Conservation (phyloP, 2,888 invertebrate species). For the Sesia apiformis region DNA sequence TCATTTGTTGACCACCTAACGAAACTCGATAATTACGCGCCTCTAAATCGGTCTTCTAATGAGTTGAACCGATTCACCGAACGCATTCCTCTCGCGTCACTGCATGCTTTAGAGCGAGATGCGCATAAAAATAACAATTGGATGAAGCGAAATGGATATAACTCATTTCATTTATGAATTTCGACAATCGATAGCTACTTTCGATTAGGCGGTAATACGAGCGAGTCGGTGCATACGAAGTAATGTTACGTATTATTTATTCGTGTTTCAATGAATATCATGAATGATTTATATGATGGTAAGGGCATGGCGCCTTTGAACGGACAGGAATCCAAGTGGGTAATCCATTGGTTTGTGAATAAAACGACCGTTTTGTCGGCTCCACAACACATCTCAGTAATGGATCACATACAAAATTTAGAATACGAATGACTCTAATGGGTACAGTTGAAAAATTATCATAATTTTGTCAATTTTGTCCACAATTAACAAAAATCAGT, state of each 20-base stretch:
- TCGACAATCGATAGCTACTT: neutral
- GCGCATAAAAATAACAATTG: neutral
- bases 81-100: neutral
- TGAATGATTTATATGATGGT: too few relatives aligned
- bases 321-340: too few relatives aligned
- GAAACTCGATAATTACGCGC: neutral
- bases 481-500: too few relatives aligned
- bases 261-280: too few relatives aligned
- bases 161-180: neutral
- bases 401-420: too few relatives aligned
- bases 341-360: too few relatives aligned
- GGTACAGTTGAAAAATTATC: too few relatives aligned
- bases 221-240: neutral
- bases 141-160: neutral
- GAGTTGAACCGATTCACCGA: neutral
- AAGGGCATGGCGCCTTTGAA: too few relatives aligned
- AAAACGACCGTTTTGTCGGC: too few relatives aligned
- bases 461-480: too few relatives aligned
- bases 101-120: neutral
- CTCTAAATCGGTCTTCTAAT: neutral
- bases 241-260: neutral
- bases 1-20: neutral
- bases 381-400: too few relatives aligned
- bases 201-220: neutral
- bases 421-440: too few relatives aligned